Evolutionary conservation across 2,113 vertebrate genomes (phyloP), one percentile per base, ranked within the genome.

Genomic region (Nycticebus coucang): DNA sequence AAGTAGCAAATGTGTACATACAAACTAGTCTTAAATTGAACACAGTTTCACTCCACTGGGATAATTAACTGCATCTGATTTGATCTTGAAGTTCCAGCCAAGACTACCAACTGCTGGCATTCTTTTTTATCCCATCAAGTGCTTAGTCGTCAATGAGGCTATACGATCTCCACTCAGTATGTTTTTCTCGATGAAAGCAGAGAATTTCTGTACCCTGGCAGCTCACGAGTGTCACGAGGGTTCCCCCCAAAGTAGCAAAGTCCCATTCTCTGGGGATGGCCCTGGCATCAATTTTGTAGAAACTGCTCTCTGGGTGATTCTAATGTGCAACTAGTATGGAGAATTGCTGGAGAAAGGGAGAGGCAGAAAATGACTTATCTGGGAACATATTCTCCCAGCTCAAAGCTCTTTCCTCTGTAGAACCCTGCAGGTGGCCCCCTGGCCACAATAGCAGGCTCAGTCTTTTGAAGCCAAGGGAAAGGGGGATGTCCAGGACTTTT

Each of bases 351-450:
- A 33, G 37, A 41, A 77, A 60, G 4, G 24, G 24, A 64, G 2
- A 35, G n/a, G 3, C 17, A 66, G 59, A 62, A 89, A 60, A 30
- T 0, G 50, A 85, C 53, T 57, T 66, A 5, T 4, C 18, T 10
- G n/a, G 35, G 28, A n/a, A 57, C 4, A 14, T 4, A 0, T 4
- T 10, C 11, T 11, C 41, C 41, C 22, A 35, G 83, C 26, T 37
- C 59, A 55, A 45, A 28, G 55, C n/a, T 68, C 72, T 68, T 45
- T 74, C 4, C 15, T 55, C 37, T 14, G 12, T 0, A n/a, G 50
- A 75, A 33, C 4, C 28, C 26, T 30, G 19, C 45, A 66, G 53
- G 59, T 19, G 30, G 64, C 11, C 64, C 9, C 17, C 1, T 9
- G 21, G 66, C 72, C 4, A 68, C 28, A 17, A 33, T 3, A 12